Evolutionary conservation across 2,888 invertebrate genomes (phyloP), one percentile per base, ranked within the genome.

Genomic region (Chorisops tibialis): DNA sequence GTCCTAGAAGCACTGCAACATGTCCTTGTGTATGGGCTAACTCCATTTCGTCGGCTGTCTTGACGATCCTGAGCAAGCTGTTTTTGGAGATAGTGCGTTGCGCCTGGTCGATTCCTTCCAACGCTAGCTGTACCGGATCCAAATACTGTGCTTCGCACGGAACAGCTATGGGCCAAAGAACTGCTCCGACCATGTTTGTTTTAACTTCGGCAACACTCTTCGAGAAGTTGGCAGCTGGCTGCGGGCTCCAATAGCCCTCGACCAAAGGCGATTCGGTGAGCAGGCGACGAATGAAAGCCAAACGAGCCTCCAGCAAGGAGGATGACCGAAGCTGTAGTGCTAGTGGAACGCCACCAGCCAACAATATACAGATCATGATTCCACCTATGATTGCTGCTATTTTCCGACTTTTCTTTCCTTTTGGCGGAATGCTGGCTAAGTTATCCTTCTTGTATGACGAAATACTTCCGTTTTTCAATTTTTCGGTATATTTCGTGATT

Each of bases 101-200:
- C 37, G 86, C 85, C 64, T 84, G 79, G 71, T 87, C 87, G 51
- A 86, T 83, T 67, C 87, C 87, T 69, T 87, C 87, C 60, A 87
- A 73, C 0, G 85, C 83, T 16, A 84, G 77, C 68, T 86, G 83
- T 1, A 87, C 85, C 1, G 87, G 85, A 70, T 87, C 86, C 68
- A 84, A 78, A 69, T 83, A 83, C 69, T 86, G 86, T 0, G 84
- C 80, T 35, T 81, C 81, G 69, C 87, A 87, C 0, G 82, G 82
- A 0, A 85, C 85, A 1, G 73, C 67, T 48, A 78, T 75, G 1
- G 79, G 78, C 76, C 76, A 78, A 5, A 79, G 70, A 6, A 78
- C 75, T 69, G 85, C 70, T 67, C 81, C 68, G 73, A 82, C 82
- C 77, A 84, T 73, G 79, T 83, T 84, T 76, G 78, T 67, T 59